Evolutionary conservation across 2,888 invertebrate species (phyloP).

Genomic region (Apodemia duryi): DNA sequence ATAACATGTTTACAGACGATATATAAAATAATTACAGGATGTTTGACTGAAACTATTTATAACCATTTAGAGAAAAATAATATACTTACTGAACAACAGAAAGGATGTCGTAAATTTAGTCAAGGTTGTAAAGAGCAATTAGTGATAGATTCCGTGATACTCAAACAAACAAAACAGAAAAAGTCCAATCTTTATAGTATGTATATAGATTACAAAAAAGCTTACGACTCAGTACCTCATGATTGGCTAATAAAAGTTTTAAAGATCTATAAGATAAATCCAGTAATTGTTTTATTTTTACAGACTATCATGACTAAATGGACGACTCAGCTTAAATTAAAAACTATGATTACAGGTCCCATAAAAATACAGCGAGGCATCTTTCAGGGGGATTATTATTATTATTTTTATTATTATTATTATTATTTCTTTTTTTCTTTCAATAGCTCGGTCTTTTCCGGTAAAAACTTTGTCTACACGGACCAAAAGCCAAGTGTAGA

Average conservation of each 20-base stretch:
- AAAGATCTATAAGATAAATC: neutral
- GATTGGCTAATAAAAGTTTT: neutral
- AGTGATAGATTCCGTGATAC: neutral
- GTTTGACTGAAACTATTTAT: neutral
- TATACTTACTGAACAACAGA: neutral
- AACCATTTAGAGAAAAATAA: neutral
- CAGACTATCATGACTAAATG: neutral
- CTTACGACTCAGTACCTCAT: neutral
- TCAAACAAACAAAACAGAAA: neutral
- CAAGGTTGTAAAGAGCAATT: neutral
- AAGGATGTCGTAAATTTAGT: neutral
- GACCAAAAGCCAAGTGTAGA: no score
- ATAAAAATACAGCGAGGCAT: no score
- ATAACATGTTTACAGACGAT: constrained; percentile 10
- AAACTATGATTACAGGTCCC: no score
- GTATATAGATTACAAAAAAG: constrained; percentile 9
- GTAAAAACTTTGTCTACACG: no score
- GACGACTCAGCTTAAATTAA: no score
- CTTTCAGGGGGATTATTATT: no score
- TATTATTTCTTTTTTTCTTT: no score
- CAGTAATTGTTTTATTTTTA: neutral
- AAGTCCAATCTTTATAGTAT: neutral
- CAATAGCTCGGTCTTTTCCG: no score
- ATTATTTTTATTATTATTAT: no score
- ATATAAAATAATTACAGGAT: constrained; percentile 14